Base-by-base conservation (phyloP, 2,797 vertebrate species). In the Helostoma temminkii region DNA sequence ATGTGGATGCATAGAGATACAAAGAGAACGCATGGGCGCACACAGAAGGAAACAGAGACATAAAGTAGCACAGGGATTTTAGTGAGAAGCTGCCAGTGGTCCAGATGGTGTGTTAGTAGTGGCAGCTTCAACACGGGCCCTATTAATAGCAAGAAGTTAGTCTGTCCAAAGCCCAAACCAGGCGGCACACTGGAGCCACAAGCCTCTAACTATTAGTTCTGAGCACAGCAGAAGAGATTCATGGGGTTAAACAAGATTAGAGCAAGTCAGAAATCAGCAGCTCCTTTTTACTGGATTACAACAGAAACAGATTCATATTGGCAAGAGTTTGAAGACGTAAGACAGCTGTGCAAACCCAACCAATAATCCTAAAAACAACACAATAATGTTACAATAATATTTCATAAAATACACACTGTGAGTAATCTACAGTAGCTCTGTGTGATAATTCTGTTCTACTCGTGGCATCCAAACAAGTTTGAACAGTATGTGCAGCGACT, bases 71-170 rank as follows among this genome's bases (percentile, higher is more conserved):
- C 18, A 10, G 32, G 36, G 8, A 7, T 47, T 60, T 62, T n/a
- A 43, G 26, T 43, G 83, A 48, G 55, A 39, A 7, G 66, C 67
- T 67, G 87, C 84, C 81, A 82, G 77, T 37, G 12, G 46, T 22
- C 80, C 86, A 88, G 87, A 89, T 89, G 85, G 82, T 65, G 70
- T 3, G 63, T 56, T 74, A 42, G 41, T 58, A 61, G 76, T 49
- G 52, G 76, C 74, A 76, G 71, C 72, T 69, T 78, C 37, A 25
- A 66, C 71, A 72, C 53, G n/a, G 6, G 37, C 57, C 61, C 76
- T 83, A 83, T 78, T 82, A 83, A 74, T 77, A 85, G 85, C 76
- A 25, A 42, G 57, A 61, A 66, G 78, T 58, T 15, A 49, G 62
- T 68, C 63, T 8, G 48, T 71, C 62, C 63, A 42, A 53, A 82